phyloP scores from a whole-genome alignment of 2,888 invertebrate genomes.

The Podotricha telesiphe region DNA sequence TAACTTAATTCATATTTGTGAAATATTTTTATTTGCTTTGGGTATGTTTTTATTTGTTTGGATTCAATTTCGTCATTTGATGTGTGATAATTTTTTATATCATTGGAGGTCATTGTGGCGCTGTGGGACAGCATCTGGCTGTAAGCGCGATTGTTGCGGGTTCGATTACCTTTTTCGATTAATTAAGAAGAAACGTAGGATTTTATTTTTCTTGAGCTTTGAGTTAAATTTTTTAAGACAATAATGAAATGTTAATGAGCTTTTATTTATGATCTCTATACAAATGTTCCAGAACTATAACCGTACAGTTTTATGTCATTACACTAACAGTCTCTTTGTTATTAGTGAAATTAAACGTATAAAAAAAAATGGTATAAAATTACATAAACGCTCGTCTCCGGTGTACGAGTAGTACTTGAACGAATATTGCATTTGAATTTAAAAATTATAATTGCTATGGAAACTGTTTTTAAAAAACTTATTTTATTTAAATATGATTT shows the following conservation, averaged over 20 bases:
- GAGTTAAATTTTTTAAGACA: background rate
- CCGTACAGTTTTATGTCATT: slow-evolving; percentile 7
- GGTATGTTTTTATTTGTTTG: background rate
- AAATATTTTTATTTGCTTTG: slow-evolving; percentile 10
- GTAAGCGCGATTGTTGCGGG: no score
- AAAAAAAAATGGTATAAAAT: slow-evolving; percentile 8
- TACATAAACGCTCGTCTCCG: background rate
- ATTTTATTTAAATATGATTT: no score
- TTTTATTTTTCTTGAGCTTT: no score
- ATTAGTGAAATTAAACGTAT: background rate
- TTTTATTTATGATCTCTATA: background rate
- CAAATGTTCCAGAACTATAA: background rate
- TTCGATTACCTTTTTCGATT: no score
- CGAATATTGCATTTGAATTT: no score
- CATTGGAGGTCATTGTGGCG: no score
- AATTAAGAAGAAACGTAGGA: no score
- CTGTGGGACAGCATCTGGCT: no score
- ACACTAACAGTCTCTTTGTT: slow-evolving; percentile 2
- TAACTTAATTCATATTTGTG: slow-evolving; percentile 15
- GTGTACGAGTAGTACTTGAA: background rate
- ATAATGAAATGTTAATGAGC: background rate
- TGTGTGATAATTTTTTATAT: background rate
- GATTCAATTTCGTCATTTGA: background rate
- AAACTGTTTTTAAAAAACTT: no score
- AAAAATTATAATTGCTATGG: no score